These are phyloP conservation scores for Desmophyllum pertusum DNA, from an alignment of 92 coral and sea anemone species.

Conservation along the genomic window DNA sequence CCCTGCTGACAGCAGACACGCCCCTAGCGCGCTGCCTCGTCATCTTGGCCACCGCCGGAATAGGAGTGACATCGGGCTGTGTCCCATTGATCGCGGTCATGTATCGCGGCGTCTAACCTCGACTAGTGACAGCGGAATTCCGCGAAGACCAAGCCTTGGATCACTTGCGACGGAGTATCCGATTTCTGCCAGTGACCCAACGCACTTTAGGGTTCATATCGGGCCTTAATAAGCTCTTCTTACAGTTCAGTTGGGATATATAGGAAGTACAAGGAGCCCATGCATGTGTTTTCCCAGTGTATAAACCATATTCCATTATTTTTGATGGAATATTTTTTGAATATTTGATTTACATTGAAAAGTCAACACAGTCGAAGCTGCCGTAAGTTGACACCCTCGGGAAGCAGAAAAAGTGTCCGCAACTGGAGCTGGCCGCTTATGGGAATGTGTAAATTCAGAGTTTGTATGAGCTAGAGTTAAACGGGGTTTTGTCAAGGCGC, in stretches of 20 bases:
- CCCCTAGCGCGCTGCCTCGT: neutral
- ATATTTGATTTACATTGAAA: neutral
- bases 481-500: no score
- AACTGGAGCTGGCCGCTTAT: no score
- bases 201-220: conserved; percentile 23
- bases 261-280: neutral
- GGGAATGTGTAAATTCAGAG: no score
- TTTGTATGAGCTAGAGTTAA: no score
- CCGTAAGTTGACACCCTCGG: no score
- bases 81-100: conserved; percentile 53
- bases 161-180: neutral
- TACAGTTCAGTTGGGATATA: neutral
- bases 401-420: no score
- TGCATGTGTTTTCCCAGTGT: neutral
- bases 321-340: neutral
- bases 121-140: conserved; percentile 19
- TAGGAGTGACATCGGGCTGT: conserved; percentile 62
- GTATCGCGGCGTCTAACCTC: conserved; percentile 17
- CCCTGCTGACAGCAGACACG: neutral
- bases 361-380: no score
- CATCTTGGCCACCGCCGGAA: conserved; percentile 46
- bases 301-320: neutral
- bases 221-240: neutral
- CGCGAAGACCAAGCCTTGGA: conserved; percentile 22
- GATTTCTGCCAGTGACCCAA: conserved; percentile 26